phyloP scores from a whole-genome alignment of 2,888 invertebrate species.

The Chrysina gloriosa region DNA sequence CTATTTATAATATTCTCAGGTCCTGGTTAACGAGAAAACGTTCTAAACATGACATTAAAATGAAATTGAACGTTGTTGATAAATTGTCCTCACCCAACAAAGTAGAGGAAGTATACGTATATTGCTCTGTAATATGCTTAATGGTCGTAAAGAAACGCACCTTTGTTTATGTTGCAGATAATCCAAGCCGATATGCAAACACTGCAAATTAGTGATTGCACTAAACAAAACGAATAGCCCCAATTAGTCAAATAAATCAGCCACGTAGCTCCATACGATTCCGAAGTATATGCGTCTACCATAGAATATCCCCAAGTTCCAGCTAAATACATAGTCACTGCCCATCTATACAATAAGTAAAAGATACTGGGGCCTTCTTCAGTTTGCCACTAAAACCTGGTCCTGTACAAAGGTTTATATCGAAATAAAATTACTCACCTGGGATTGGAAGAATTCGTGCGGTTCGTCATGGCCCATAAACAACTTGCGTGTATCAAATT shows the following conservation, averaged over 20 bases:
- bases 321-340: slow-evolving; percentile 67
- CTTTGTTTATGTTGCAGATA: slow-evolving; percentile 19
- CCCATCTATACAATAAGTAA: slow-evolving; percentile 69
- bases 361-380: slow-evolving; percentile 64
- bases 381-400: slow-evolving; percentile 70
- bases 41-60: too few relatives aligned
- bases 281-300: slow-evolving; percentile 59
- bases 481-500: slow-evolving; percentile 55
- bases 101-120: too few relatives aligned
- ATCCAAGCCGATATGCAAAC: slow-evolving; percentile 53
- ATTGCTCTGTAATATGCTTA: not conserved
- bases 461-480: slow-evolving; percentile 56
- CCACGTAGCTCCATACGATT: slow-evolving; percentile 69
- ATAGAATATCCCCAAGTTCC: slow-evolving; percentile 60
- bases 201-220: slow-evolving; percentile 69
- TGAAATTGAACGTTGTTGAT: too few relatives aligned
- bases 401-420: too few relatives aligned
- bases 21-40: too few relatives aligned
- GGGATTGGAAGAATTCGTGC: slow-evolving; percentile 56
- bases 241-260: slow-evolving; percentile 81
- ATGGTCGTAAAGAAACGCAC: too few relatives aligned
- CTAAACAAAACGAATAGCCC: slow-evolving; percentile 71
- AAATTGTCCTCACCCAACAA: too few relatives aligned
- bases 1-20: too few relatives aligned
- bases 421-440: slow-evolving; percentile 54